Base-by-base conservation (phyloP, 2,888 invertebrate species). In the Hypomecis atomaria region DNA sequence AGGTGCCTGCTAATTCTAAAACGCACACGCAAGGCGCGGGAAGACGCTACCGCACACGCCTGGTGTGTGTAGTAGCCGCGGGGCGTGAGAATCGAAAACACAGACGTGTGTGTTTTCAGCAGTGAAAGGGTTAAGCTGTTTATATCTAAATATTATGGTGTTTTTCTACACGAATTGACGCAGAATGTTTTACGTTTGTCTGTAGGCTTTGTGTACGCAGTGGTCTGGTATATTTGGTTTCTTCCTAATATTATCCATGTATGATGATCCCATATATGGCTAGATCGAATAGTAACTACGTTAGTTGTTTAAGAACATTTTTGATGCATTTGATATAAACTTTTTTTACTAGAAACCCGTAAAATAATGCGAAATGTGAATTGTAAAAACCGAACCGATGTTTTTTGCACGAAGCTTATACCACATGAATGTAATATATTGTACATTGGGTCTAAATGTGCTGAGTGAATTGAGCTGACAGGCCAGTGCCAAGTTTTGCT, bases 251-350 rank as follows among this genome's bases (percentile, higher is more conserved):
- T 86, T 85, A 86, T 83, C 87, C 84, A 83, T 87, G 83, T 87
- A 87, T 81, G 83, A 86, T 77, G 83, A 83, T 86, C 87, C 86
- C 86, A 87, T 86, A 87, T 88, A 87, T 88, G 83, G 85, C 86
- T 89, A 90, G 90, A 86, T 85, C 85, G 82, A 69, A 68, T 67
- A 82, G 79, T 84, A 85, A 90, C 90, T 91, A 90, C 86, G 90
- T 92, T 92, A 92, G 92, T 90, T 87, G 87, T 90, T 83, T 92
- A 92, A 92, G 92, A 90, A 91, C 88, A 92, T 92, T 92, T 92
- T 92, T 90, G 91, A 92, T 90, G 92, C 92, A 92, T 92, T 92
- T 92, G 92, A 90, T 90, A 90, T 89, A 85, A 90, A 92, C 92
- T 91, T 92, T 92, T 92, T 92, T 92, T 92, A 92, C 92, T 92